Base-by-base conservation (phyloP, 2,797 vertebrate species). In the Pagetopsis macropterus region DNA sequence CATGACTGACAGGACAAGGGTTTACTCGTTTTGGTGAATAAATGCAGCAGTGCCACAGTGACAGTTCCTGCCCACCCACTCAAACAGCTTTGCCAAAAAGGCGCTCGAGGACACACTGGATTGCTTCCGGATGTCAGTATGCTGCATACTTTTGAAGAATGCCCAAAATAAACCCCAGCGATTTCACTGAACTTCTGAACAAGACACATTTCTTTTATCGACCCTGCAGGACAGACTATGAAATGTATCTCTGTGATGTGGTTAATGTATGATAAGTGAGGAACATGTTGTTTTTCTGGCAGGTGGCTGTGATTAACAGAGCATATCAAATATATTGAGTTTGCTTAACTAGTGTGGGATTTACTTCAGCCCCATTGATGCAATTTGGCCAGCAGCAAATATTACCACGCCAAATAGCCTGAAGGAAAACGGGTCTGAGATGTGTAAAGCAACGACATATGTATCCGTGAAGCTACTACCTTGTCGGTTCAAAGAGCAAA, bases 11-110 rank as follows among this genome's bases (percentile, higher is more conserved):
- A 81, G 83, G 85, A 87, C 86, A 81, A 84, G 83, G 7, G 59
- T 84, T 84, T 65, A 77, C 79, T 85, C 63, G 59, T 84, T 86
- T 67, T 44, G 76, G 75, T 60, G 74, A 84, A 83, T 83, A 83
- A 87, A 87, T 81, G 78, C 81, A 75, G 78, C 13, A 8, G 68
- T 87, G 78, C 50, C 48, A 23, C 66, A 54, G 70, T 88, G 89
- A 89, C 90, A 90, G 87, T 76, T 80, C 62, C 84, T 84, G 82
- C 83, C 91, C 87, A 83, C 86, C 71, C 88, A 84, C 81, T 89
- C 77, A 31, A 64, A 65, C 51, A 51, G 65, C 66, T 76, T 76
- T 73, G 72, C 81, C 79, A 83, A 74, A 84, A 86, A 87, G 62
- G 67, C 54, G 17, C 50, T 51, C 9, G 59, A 76, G 78, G 84